Conservation (phyloP, 2,113 vertebrate genomes). For the Myrmophylax atrothorax region DNA sequence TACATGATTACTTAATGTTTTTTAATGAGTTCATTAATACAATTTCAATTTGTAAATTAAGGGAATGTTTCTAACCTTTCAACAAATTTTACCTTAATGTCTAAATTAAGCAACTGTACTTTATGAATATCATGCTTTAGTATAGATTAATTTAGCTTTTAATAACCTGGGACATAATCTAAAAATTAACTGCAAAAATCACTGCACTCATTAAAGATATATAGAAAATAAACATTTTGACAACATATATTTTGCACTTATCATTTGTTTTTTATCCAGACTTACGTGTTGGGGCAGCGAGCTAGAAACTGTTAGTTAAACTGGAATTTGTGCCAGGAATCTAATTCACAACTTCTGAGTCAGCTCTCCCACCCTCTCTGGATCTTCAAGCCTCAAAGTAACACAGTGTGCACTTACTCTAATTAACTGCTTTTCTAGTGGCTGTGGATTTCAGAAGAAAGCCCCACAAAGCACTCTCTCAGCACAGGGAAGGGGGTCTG, state of each 20-base stretch:
- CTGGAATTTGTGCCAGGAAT: slow-evolving; percentile 74
- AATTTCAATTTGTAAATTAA: background rate
- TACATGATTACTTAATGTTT: background rate
- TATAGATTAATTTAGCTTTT: background rate
- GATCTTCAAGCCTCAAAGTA: slow-evolving; percentile 55
- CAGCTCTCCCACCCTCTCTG: slow-evolving; percentile 66
- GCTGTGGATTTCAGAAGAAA: background rate
- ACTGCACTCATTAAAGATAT: slow-evolving; percentile 53
- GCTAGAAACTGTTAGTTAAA: slow-evolving; percentile 75
- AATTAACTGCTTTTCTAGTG: slow-evolving; percentile 57
- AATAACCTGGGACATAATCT: background rate
- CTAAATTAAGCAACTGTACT: background rate
- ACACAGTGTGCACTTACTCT: slow-evolving; percentile 60
- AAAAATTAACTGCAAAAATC: slow-evolving; percentile 22
- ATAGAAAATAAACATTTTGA: slow-evolving; percentile 65
- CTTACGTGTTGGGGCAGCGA: slow-evolving; percentile 74
- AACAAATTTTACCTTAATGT: background rate
- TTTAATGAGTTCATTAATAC: background rate
- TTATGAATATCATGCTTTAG: background rate
- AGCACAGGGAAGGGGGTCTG: background rate
- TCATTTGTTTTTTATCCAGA: slow-evolving; percentile 74
- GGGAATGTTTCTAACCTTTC: background rate
- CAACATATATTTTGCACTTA: slow-evolving; percentile 67
- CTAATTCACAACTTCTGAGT: slow-evolving; percentile 76
- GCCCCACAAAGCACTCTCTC: background rate